Evolutionary conservation across 2,888 invertebrate genomes (phyloP).

Genomic region (Pandemis cinnamomeana): DNA sequence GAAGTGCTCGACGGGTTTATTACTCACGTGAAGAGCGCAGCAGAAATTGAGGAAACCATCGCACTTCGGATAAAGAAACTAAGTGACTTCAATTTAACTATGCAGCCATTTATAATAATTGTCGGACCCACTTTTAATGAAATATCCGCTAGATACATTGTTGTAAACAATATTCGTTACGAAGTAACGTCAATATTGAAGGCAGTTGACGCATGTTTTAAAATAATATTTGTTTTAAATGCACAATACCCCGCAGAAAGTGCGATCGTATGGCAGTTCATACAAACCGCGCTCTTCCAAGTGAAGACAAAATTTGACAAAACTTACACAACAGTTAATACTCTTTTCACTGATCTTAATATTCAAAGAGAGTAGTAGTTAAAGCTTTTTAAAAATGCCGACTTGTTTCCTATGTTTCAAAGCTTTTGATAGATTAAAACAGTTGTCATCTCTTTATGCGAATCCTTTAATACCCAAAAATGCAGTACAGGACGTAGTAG

Average conservation of each 20-base stretch:
- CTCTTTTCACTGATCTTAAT: background rate
- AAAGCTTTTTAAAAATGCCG: background rate
- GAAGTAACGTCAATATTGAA: background rate
- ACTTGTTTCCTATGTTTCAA: slow-evolving; percentile 14
- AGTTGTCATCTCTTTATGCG: slow-evolving; percentile 33
- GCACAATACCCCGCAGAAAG: slow-evolving; percentile 10
- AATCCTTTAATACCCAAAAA: slow-evolving; percentile 38
- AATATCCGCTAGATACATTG: slow-evolving; percentile 6
- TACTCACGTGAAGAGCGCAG: slow-evolving; percentile 16
- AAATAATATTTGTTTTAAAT: slow-evolving; percentile 9
- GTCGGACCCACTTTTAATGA: slow-evolving; percentile 2
- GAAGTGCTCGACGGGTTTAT: slow-evolving; percentile 12
- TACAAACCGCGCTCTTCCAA: background rate
- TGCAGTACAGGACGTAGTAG: slow-evolving; percentile 20
- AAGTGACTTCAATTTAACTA: background rate
- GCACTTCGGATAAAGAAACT: background rate
- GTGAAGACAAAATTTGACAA: slow-evolving; percentile 7
- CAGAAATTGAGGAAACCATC: slow-evolving; percentile 3
- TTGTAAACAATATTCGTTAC: slow-evolving; percentile 2
- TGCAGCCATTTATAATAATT: slow-evolving; percentile 16
- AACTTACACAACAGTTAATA: background rate
- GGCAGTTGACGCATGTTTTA: slow-evolving; percentile 12
- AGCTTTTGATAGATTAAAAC: background rate
- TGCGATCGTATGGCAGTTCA: slow-evolving; percentile 5
- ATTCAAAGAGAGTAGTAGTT: background rate